Conservation (phyloP, 1,140 invertebrate genomes). For the Camponotus vicinus region DNA sequence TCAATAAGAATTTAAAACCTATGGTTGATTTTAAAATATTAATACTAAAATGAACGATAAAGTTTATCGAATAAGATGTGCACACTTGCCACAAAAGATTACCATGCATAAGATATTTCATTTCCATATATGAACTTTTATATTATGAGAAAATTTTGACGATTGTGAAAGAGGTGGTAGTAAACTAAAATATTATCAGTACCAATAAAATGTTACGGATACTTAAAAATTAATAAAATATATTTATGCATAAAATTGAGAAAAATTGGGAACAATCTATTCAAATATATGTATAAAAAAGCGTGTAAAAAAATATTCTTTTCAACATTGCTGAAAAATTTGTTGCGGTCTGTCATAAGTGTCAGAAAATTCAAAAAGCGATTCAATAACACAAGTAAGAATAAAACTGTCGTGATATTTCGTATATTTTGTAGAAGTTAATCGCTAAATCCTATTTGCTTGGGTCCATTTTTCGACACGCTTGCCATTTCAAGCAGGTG, state of each 20-base stretch:
- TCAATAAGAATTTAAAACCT: constrained; percentile 27
- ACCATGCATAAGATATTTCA: neutral
- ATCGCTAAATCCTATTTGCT: constrained; percentile 77
- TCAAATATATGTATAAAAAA: neutral
- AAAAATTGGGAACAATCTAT: neutral
- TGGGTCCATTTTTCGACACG: constrained; percentile 70
- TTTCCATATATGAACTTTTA: neutral
- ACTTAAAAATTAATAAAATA: constrained; percentile 8
- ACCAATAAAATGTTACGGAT: neutral
- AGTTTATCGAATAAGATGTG: neutral
- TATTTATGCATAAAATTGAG: neutral
- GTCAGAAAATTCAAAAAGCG: too few relatives aligned
- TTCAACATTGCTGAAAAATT: too few relatives aligned
- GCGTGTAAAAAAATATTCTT: neutral
- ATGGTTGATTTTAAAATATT: constrained; percentile 8
- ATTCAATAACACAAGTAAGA: neutral
- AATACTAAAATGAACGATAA: neutral
- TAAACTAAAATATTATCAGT: constrained; percentile 7
- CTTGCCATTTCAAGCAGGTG: constrained; percentile 45
- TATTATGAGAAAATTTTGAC: constrained; percentile 5
- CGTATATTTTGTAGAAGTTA: constrained; percentile 51
- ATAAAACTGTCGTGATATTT: constrained; percentile 15
- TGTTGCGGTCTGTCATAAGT: too few relatives aligned
- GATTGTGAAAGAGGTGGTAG: neutral
- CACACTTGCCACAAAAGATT: neutral